A percentile compares a stretch with the other conserved stretches of the same genome.
Conservation (phyloP, 2,113 vertebrate genomes). For the Muntiacus muntjak region DNA sequence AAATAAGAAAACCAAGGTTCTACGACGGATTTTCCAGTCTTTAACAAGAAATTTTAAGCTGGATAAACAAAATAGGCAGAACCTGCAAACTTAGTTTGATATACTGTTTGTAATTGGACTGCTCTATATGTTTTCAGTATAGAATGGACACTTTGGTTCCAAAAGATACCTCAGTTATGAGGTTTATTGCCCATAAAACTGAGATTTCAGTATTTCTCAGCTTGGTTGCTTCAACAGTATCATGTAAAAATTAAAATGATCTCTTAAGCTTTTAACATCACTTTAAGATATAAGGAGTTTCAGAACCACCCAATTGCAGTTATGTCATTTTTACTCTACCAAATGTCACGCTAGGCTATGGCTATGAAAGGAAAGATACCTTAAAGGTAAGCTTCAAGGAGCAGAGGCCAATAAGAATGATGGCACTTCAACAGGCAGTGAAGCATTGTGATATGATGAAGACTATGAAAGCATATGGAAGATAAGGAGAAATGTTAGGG, state of each 20-base stretch:
- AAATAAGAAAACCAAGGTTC: conserved; percentile 17
- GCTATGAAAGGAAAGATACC: background rate
- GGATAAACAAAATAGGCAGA: conserved; percentile 10
- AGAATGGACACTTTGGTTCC: background rate
- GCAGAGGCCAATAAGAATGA: background rate
- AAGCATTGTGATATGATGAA: background rate
- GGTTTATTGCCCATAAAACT: background rate
- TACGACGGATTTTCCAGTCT: background rate
- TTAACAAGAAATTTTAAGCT: background rate
- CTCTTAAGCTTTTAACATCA: background rate
- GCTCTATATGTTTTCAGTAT: background rate
- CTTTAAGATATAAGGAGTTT: background rate
- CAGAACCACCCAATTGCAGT: background rate
- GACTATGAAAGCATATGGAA: background rate
- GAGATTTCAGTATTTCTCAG: background rate
- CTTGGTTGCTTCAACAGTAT: background rate
- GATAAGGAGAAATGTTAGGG: background rate
- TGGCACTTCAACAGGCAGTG: background rate
- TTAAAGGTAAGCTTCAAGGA: background rate
- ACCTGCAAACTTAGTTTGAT: background rate
- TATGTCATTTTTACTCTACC: background rate
- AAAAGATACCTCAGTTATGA: background rate
- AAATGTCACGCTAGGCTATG: background rate
- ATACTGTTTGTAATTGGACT: background rate
- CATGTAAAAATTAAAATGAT: background rate